Evolutionary conservation across 2,888 invertebrate species (phyloP).

Genomic region (Epsilonema sp.): DNA sequence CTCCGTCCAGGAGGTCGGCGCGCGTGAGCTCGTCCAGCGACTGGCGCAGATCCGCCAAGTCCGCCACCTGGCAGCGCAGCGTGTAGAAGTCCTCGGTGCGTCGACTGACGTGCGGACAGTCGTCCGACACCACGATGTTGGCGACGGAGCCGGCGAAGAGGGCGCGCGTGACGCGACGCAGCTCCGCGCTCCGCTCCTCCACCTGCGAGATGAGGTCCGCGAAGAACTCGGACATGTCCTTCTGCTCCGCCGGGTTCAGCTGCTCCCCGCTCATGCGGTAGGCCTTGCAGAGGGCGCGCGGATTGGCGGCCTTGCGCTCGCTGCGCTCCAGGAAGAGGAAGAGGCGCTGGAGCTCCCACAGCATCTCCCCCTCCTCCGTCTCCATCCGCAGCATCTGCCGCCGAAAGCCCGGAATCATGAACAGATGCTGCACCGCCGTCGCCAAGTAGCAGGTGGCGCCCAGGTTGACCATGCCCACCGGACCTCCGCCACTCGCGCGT

Average conservation of each 20-base stretch:
- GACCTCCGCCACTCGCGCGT: constrained; percentile 64
- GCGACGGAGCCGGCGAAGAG: constrained; percentile 79
- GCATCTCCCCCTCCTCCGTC: constrained; percentile 33
- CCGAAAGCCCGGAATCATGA: constrained; percentile 60
- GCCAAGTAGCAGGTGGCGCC: constrained; percentile 96
- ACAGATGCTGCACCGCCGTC: constrained; percentile 84
- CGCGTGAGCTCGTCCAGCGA: constrained; percentile 89
- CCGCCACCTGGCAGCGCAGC: constrained; percentile 81
- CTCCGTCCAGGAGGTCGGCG: constrained; percentile 83
- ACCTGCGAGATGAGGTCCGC: constrained; percentile 83
- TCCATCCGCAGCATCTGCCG: not conserved
- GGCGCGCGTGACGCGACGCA: constrained; percentile 68
- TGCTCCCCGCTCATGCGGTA: constrained; percentile 95
- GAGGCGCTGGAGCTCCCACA: constrained; percentile 75
- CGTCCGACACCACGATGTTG: constrained; percentile 82
- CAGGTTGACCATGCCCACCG: constrained; percentile 76
- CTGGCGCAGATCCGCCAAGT: constrained; percentile 79
- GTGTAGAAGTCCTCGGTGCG: constrained; percentile 90
- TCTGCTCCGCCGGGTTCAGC: constrained; percentile 81
- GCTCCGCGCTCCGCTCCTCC: constrained; percentile 78
- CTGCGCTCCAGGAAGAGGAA: constrained; percentile 54
- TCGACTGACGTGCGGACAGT: constrained; percentile 79
- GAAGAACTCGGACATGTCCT: constrained; percentile 95
- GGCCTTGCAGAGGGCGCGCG: constrained; percentile 77
- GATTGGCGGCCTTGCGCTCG: constrained; percentile 83